phyloP scores from a whole-genome alignment of 2,888 invertebrate genomes.

The Suillia variegata region DNA sequence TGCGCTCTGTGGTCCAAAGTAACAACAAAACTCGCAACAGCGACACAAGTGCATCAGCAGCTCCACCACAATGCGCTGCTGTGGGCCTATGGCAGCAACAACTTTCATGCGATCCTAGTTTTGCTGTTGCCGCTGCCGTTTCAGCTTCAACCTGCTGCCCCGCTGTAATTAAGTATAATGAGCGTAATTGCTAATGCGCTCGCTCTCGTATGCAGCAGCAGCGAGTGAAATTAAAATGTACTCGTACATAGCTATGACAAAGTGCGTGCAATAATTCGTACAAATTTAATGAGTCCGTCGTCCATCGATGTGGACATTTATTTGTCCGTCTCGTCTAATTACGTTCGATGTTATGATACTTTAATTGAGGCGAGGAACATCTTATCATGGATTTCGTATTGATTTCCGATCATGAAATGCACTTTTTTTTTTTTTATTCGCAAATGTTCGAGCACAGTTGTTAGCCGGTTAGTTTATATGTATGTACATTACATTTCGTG shows the following conservation, averaged over 20 bases:
- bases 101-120: slow-evolving; percentile 53
- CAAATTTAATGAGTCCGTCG: slow-evolving; percentile 49
- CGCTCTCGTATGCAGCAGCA: slow-evolving; percentile 25
- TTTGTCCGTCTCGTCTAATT: slow-evolving; percentile 36
- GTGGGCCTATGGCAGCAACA: slow-evolving; percentile 15
- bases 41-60: not conserved
- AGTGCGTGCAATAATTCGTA: slow-evolving; percentile 59
- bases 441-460: no score
- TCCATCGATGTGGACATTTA: slow-evolving; percentile 45
- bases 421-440: no score
- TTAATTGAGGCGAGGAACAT: slow-evolving; percentile 2
- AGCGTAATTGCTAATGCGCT: slow-evolving; percentile 59
- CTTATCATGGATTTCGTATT: not conserved
- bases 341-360: slow-evolving; percentile 6
- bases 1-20: slow-evolving; percentile 41
- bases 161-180: slow-evolving; percentile 59
- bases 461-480: no score
- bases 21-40: not conserved
- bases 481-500: no score
- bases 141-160: not conserved
- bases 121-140: slow-evolving; percentile 14
- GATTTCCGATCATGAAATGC: no score
- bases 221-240: slow-evolving; percentile 57
- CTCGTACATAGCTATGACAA: no score
- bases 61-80: not conserved